phyloP scores from a whole-genome alignment of 2,113 vertebrate genomes.

The Rhagologus leucostigma region DNA sequence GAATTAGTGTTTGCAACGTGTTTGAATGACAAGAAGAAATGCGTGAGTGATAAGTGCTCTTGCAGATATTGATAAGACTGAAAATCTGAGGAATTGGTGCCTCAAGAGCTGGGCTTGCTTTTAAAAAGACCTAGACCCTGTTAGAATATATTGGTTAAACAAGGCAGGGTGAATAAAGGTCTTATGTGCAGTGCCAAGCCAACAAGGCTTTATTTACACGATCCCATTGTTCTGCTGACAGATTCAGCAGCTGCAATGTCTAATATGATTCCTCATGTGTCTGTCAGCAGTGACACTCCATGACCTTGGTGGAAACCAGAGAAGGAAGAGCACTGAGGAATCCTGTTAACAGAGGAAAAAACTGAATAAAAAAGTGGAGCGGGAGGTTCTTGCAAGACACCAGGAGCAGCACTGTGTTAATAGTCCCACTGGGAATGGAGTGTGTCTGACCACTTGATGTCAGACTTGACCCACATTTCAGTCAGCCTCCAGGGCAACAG shows the following conservation, averaged over 20 bases:
- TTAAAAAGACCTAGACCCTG: neutral
- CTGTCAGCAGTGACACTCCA: neutral
- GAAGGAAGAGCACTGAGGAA: neutral
- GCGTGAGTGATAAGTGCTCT: neutral
- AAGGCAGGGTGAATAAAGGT: neutral
- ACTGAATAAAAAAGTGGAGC: neutral
- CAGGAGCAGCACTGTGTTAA: neutral
- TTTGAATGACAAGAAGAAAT: neutral
- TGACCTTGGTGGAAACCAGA: neutral
- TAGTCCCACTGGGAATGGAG: conserved; percentile 23
- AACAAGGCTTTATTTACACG: neutral
- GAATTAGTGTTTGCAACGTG: neutral
- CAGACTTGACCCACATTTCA: conserved; percentile 60
- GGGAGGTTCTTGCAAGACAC: neutral
- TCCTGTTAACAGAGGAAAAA: neutral
- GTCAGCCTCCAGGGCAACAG: conserved; percentile 4
- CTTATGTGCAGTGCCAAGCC: neutral
- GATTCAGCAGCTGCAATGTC: neutral
- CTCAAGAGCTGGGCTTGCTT: neutral
- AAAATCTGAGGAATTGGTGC: neutral
- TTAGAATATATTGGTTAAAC: neutral
- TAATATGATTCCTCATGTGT: neutral
- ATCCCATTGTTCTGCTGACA: neutral
- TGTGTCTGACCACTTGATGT: conserved; percentile 63
- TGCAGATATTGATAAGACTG: neutral